These are phyloP conservation scores for Oryzias celebensis DNA, from an alignment of 2,113 vertebrate species.

Conservation along the genomic window DNA sequence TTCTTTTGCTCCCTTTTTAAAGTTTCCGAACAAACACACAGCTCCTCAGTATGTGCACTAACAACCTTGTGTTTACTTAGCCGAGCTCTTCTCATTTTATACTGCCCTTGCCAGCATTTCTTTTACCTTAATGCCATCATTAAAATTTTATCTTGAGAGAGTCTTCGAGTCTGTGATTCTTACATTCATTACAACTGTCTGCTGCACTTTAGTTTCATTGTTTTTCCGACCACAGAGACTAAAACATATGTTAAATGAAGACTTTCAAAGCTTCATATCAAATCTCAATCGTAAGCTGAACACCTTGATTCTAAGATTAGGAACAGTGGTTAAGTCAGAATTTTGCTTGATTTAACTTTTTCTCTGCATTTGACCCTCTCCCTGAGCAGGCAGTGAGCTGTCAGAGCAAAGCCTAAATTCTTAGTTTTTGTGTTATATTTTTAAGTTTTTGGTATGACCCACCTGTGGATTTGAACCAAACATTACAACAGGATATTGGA, in stretches of 20 bases:
- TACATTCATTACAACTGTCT: neutral
- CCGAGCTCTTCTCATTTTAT: constrained; percentile 13
- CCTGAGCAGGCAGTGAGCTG: no score
- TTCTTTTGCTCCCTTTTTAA: constrained; percentile 23
- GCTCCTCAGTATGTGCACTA: constrained; percentile 43
- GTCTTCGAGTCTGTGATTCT: no score
- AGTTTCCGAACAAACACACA: constrained; percentile 33
- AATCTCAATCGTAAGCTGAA: neutral
- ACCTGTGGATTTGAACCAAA: no score
- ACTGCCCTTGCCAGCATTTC: constrained; percentile 7
- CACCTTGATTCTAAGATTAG: constrained; percentile 4
- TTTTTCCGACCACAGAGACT: neutral
- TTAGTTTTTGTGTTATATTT: no score
- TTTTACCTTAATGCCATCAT: neutral
- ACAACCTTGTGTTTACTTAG: constrained; percentile 37
- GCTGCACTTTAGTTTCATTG: neutral
- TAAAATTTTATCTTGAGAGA: no score
- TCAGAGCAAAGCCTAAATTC: no score
- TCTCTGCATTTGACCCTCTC: no score
- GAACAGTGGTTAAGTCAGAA: constrained; percentile 26
- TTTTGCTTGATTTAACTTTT: constrained; percentile 29
- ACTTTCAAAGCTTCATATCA: neutral
- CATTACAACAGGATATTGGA: no score
- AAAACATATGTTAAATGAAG: neutral
- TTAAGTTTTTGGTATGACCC: no score